Conservation (phyloP, 37 sponge, comb jelly and placozoan species). For the Halichondria panicea region DNA sequence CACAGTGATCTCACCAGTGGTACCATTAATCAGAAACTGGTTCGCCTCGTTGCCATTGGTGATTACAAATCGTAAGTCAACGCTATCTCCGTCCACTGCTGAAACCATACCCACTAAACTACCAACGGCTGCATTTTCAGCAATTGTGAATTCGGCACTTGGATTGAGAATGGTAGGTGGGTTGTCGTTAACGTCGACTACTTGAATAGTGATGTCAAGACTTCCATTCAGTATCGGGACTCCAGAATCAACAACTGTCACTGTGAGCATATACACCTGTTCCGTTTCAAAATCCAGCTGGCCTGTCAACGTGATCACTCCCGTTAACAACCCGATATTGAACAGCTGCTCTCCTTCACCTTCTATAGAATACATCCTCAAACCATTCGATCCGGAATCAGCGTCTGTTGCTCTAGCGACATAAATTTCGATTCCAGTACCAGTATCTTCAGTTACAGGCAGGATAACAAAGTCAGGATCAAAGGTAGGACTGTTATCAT, state of each 20-base stretch:
- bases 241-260: slow-evolving; percentile 44
- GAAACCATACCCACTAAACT: slow-evolving; percentile 28
- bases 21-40: slow-evolving; percentile 44
- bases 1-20: slow-evolving; percentile 23
- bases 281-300: slow-evolving; percentile 25
- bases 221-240: slow-evolving; percentile 12
- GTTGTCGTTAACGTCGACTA: slow-evolving; percentile 42
- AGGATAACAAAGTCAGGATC: neutral
- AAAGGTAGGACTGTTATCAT: slow-evolving; percentile 74
- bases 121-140: slow-evolving; percentile 12
- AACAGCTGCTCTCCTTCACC: neutral
- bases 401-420: slow-evolving; percentile 13
- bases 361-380: slow-evolving; percentile 8
- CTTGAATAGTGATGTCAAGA: slow-evolving; percentile 1
- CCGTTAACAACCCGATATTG: neutral
- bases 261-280: neutral
- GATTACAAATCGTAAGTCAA: slow-evolving; percentile 35
- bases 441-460: neutral
- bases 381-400: neutral
- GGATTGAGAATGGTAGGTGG: slow-evolving; percentile 9
- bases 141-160: neutral
- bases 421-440: neutral
- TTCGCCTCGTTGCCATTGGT: slow-evolving; percentile 29
- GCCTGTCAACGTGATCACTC: slow-evolving; percentile 6
- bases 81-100: slow-evolving; percentile 24